Evolutionary conservation across 2,113 vertebrate genomes (phyloP).

Genomic region (Corythornis vintsioides): DNA sequence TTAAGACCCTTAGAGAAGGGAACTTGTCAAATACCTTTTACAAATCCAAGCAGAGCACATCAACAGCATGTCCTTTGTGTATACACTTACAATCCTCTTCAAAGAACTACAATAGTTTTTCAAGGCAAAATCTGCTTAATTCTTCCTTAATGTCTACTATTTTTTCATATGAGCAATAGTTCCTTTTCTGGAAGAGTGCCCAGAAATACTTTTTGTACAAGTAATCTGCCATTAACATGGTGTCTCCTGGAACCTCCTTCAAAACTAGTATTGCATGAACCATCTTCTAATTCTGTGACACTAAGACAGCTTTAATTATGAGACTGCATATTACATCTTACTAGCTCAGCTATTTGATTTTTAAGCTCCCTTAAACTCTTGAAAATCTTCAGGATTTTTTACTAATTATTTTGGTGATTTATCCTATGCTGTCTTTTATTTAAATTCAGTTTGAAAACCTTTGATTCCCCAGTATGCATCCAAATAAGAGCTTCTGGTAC

Average conservation of each 20-base stretch:
- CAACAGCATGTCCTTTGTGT: not conserved
- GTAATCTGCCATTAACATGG: not conserved
- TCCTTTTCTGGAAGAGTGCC: not conserved
- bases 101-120: not conserved
- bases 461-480: rapidly evolving
- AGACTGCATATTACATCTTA: not conserved
- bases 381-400: not conserved
- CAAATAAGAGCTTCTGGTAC: not conserved
- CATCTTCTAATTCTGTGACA: not conserved
- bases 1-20: not conserved
- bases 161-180: not conserved
- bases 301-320: not conserved
- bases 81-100: not conserved
- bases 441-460: not conserved
- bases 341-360: not conserved
- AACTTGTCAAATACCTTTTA: not conserved
- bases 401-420: not conserved
- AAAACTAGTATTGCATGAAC: not conserved
- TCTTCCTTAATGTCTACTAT: not conserved
- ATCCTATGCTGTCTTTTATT: not conserved
- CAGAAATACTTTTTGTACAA: not conserved
- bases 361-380: not conserved
- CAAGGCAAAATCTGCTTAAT: not conserved
- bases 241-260: not conserved
- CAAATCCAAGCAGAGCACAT: not conserved